phyloP scores from a whole-genome alignment of 2,797 vertebrate genomes.

The Malurus leucopterus region DNA sequence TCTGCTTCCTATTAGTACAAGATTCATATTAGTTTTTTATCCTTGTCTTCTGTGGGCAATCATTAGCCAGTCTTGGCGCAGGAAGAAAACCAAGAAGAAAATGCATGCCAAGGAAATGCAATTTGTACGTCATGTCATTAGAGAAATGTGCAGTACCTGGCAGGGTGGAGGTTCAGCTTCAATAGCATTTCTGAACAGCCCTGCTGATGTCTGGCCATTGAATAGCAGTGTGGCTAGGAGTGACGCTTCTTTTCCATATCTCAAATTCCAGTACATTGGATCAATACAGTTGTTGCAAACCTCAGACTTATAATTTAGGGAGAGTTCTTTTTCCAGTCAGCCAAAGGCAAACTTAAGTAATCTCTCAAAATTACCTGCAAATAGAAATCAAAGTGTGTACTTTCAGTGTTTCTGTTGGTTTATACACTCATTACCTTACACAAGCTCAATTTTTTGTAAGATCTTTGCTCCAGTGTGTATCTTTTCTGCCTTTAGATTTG shows the following conservation, averaged over 20 bases:
- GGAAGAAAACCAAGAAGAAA: neutral
- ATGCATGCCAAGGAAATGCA: neutral
- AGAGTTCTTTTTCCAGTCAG: neutral
- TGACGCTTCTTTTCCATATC: neutral
- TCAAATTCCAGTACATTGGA: neutral
- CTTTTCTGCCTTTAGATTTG: neutral
- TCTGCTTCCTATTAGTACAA: neutral
- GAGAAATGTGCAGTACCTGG: neutral
- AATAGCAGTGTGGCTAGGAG: neutral
- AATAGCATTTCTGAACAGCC: neutral
- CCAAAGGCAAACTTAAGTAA: neutral
- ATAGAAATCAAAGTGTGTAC: neutral
- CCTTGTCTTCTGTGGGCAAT: neutral
- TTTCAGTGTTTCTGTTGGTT: neutral
- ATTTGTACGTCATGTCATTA: rapidly evolving
- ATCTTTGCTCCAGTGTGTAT: neutral
- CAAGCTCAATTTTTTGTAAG: neutral
- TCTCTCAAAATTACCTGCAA: neutral
- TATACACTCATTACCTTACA: neutral
- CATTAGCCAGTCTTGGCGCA: rapidly evolving
- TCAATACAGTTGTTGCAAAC: neutral
- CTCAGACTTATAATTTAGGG: neutral
- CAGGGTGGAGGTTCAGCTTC: neutral
- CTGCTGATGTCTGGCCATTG: neutral
- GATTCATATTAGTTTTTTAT: neutral